Evolutionary conservation across 2,888 invertebrate genomes (phyloP).

Genomic region (Polylopha cassiicola): DNA sequence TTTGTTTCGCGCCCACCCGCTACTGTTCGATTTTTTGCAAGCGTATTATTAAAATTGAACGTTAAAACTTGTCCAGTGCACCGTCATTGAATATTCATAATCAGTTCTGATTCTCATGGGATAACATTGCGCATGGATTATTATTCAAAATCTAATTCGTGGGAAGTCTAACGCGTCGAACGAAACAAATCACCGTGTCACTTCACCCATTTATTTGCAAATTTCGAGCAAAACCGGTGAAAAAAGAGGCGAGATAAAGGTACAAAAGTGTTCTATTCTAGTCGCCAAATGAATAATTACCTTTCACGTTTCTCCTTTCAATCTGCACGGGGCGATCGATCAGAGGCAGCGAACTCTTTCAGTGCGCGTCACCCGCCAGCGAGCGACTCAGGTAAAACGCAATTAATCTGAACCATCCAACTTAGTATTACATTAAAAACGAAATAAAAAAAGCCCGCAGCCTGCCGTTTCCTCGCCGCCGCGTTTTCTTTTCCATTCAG

Average conservation of each 20-base stretch:
- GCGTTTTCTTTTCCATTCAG: conserved; percentile 77
- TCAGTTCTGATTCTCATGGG: too few relatives aligned
- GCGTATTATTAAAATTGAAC: too few relatives aligned
- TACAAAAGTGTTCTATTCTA: conserved; percentile 77
- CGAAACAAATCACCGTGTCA: conserved; percentile 72
- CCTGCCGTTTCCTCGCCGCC: conserved; percentile 69
- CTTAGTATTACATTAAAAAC: conserved; percentile 77
- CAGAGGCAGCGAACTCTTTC: conserved; percentile 76
- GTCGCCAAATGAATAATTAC: conserved; percentile 77
- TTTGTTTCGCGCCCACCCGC: conserved; percentile 44
- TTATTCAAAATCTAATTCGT: conserved; percentile 53
- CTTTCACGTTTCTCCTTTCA: conserved; percentile 76
- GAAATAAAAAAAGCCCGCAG: conserved; percentile 69
- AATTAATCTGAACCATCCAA: conserved; percentile 77
- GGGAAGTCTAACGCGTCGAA: conserved; percentile 59
- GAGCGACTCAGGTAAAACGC: conserved; percentile 63
- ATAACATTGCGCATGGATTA: conserved; percentile 24
- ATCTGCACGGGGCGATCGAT: conserved; percentile 72
- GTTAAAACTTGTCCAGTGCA: conserved; percentile 29
- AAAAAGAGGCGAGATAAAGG: conserved; percentile 72
- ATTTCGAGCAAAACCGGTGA: conserved; percentile 72
- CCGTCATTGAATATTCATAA: conserved; percentile 30
- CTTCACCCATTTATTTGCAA: conserved; percentile 74
- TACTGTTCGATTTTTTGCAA: too few relatives aligned
- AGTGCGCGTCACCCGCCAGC: conserved; percentile 60